phyloP scores from a whole-genome alignment of 2,113 vertebrate genomes.

The Suncus etruscus region DNA sequence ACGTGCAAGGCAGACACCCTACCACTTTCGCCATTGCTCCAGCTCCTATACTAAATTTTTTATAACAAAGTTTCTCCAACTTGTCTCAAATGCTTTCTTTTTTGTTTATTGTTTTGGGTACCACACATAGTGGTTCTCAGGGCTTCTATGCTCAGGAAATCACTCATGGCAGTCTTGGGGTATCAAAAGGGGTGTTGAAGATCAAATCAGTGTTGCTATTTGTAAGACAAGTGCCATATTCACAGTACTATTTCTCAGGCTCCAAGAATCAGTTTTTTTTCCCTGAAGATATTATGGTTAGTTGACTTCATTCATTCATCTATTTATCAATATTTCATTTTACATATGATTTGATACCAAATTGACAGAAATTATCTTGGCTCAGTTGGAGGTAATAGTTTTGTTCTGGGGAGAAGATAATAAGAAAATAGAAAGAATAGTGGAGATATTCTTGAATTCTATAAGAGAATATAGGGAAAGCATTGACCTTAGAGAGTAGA shows the following conservation, averaged over 20 bases:
- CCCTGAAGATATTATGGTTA: slow-evolving; percentile 30
- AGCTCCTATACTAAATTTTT: neutral
- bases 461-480: neutral
- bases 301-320: slow-evolving; percentile 52
- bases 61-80: neutral
- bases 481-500: neutral
- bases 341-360: neutral
- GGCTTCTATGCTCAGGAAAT: no score
- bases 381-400: neutral
- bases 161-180: no score
- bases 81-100: neutral
- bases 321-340: slow-evolving; percentile 28
- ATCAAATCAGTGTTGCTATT: no score
- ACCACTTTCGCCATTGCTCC: no score
- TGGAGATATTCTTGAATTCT: neutral
- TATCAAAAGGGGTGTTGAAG: no score
- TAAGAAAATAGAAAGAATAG: neutral
- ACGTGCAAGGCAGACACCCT: no score
- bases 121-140: no score
- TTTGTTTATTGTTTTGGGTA: no score
- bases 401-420: neutral
- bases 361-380: neutral
- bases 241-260: no score
- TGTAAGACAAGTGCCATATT: no score
- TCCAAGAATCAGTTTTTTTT: slow-evolving; percentile 3